Conservation (phyloP, 2,888 invertebrate genomes). For the Tetanocera ferruginea region DNA sequence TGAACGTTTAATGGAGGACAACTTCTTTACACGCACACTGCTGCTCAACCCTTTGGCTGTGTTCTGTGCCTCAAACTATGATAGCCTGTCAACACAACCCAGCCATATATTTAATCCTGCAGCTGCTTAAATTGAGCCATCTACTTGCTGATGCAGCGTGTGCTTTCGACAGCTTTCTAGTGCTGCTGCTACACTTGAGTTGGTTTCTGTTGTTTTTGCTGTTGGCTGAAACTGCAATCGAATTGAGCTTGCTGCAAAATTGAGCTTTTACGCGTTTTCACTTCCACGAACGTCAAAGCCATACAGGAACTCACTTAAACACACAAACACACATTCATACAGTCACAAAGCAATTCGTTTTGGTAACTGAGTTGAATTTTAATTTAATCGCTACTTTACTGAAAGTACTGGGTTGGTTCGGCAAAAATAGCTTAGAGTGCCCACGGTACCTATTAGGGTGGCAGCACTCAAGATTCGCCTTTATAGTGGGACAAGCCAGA, state of each 20-base stretch:
- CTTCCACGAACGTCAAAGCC: slow-evolving; percentile 13
- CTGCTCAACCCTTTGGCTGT: too few species aligned
- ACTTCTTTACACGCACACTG: too few species aligned
- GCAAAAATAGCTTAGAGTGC: background rate
- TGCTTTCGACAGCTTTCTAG: slow-evolving; percentile 32
- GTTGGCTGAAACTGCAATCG: slow-evolving; percentile 6
- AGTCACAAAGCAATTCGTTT: slow-evolving; percentile 32
- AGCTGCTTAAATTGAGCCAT: slow-evolving; percentile 28
- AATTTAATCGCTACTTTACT: slow-evolving; percentile 29
- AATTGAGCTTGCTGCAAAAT: slow-evolving; percentile 10
- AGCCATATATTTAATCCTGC: background rate
- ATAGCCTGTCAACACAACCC: too few species aligned
- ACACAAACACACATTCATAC: background rate
- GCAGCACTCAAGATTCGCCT: background rate
- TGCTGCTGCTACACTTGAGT: background rate
- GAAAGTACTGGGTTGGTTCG: background rate
- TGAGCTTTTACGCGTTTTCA: slow-evolving; percentile 9
- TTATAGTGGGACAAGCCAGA: background rate
- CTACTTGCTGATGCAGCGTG: slow-evolving; percentile 35
- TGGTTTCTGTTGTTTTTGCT: background rate
- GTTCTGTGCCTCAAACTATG: too few species aligned
- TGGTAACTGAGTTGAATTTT: slow-evolving; percentile 36
- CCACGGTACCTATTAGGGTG: background rate
- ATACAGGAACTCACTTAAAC: background rate
- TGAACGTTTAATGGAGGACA: background rate